Base-by-base conservation (phyloP, 2,888 invertebrate genomes). In the Criorhina ranunculi region DNA sequence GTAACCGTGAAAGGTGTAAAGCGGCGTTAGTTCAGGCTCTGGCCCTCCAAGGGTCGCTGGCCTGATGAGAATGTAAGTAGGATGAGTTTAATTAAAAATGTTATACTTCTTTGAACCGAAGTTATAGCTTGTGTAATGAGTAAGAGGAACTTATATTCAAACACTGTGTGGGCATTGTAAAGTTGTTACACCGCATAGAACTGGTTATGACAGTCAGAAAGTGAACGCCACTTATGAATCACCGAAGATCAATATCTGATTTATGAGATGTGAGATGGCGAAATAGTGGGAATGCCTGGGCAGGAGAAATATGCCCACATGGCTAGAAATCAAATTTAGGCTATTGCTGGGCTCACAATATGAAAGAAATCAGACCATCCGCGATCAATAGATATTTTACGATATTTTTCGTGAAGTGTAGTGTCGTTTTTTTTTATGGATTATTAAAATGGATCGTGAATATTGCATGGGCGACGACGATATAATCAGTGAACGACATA, bases 71-170 rank as follows among this genome's bases (percentile, higher is more conserved):
- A n/a, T n/a, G n/a, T n/a, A n/a, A n/a, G n/a, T n/a, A n/a, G n/a
- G n/a, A n/a, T n/a, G 53, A 69, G 62, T 62, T 62, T 77, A 77
- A 70, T 70, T 77, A 69, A 70, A 44, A 69, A 29, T 15, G 4
- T 9, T 15, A n/a, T 40, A 8, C 31, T 60, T 4, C 24, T 33
- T 73, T 17, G 49, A 57, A 9, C 19, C 24, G 35, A 12, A 42
- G 40, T 60, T 49, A 67, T 12, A 29, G 7, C 51, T 51, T 40
- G 37, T 66, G 51, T 40, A 53, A 66, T 66, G 40, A 11, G 31
- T 66, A 29, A 40, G 31, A 15, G 53, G 17, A 67, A 53, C 12
- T 24, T 51, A 15, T 66, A 1, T 12, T 33, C 17, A 46, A 66
- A 53, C 17, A 67, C 40, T 40, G 67, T 53, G 67, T 67, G 53